Conservation (phyloP, 2,113 vertebrate genomes). For the Rallus limicola region DNA sequence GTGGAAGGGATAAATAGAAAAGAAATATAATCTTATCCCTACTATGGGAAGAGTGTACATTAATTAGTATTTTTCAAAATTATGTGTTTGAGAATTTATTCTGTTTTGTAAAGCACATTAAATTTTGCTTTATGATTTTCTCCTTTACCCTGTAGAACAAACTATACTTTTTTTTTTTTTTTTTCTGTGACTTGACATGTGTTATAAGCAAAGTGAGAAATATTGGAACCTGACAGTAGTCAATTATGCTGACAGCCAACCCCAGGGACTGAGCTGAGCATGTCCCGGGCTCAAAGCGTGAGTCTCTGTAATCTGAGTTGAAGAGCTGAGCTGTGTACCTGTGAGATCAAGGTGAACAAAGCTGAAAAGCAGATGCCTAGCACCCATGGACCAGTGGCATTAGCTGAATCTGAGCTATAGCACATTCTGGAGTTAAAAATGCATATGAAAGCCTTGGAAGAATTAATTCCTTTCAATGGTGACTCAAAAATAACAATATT, state of each 20-base stretch:
- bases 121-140: not conserved
- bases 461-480: not conserved
- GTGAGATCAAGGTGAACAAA: not conserved
- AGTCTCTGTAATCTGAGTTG: not conserved
- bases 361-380: not conserved
- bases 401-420: not conserved
- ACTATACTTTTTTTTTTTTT: not conserved
- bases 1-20: not conserved
- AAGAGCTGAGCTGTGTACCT: not conserved
- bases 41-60: not conserved
- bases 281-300: not conserved
- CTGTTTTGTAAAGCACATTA: not conserved
- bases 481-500: not conserved
- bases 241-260: not conserved
- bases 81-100: not conserved
- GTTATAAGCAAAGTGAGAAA: not conserved
- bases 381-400: not conserved
- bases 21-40: not conserved
- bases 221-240: not conserved
- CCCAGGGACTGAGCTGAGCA: not conserved
- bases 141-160: not conserved
- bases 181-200: not conserved
- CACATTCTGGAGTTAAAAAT: not conserved
- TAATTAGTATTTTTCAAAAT: slow-evolving; percentile 6
- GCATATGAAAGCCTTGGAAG: not conserved